phyloP scores from a whole-genome alignment of 2,797 vertebrate species.

The Rhinatrema bivittatum region DNA sequence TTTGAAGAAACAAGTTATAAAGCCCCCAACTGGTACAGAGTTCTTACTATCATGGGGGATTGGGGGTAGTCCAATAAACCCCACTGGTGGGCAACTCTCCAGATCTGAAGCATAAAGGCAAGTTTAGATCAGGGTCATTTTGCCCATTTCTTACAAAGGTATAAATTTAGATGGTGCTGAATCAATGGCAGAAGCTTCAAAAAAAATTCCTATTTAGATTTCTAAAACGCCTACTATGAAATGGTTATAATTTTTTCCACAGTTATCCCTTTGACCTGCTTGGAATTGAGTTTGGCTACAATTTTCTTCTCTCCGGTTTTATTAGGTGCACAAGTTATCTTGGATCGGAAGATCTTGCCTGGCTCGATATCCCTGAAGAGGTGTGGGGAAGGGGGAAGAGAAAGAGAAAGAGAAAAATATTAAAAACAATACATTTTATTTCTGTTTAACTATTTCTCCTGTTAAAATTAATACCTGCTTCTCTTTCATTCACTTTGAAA shows the following conservation, averaged over 20 bases:
- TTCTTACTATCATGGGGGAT: no score
- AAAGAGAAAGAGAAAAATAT: not conserved
- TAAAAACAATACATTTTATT: not conserved
- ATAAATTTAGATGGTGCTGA: no score
- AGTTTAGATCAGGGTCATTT: no score
- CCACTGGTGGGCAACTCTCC: no score
- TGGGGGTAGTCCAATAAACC: no score
- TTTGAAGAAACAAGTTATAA: no score
- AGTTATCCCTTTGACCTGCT: slow-evolving; percentile 39
- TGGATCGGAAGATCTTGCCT: slow-evolving; percentile 38
- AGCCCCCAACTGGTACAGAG: no score
- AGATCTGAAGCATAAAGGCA: no score
- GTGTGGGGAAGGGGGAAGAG: not conserved
- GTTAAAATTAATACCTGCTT: not conserved
- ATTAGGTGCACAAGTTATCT: slow-evolving; percentile 32
- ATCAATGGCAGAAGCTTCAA: no score
- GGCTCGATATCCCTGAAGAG: slow-evolving; percentile 39
- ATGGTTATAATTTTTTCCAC: slow-evolving; percentile 33
- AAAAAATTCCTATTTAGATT: no score
- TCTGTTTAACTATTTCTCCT: not conserved
- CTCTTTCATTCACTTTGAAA: not conserved
- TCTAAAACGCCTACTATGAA: not conserved
- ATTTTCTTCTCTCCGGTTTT: slow-evolving; percentile 44
- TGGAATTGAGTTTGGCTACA: slow-evolving; percentile 36
- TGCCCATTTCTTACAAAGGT: no score